Percentiles rank a stretch among this genome's conserved stretches.
Conservation (phyloP, 2,797 vertebrate genomes). For the Myripristis jacobus region DNA sequence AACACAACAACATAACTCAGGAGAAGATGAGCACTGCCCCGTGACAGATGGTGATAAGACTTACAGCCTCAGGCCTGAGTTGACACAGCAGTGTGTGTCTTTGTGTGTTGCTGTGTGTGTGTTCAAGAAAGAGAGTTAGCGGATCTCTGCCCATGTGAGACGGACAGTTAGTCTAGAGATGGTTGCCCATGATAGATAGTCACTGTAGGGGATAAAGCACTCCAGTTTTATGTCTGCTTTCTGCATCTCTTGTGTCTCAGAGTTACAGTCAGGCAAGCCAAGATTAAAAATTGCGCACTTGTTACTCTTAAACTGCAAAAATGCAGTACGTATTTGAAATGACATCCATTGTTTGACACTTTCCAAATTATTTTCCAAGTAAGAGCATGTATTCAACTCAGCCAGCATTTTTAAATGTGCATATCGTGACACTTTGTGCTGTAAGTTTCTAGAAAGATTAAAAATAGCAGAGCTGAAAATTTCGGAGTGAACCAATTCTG, state of each 20-base stretch:
- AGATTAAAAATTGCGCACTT: background rate
- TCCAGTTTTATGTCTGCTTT: constrained; percentile 37
- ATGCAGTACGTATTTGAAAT: too few species aligned
- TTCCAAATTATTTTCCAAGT: background rate
- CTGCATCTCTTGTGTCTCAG: constrained; percentile 32
- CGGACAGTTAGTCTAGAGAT: constrained; percentile 58
- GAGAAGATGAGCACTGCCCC: constrained; percentile 76
- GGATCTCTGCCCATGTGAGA: constrained; percentile 59
- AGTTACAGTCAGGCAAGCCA: background rate
- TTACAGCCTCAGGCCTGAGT: constrained; percentile 62
- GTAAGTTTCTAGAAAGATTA: background rate
- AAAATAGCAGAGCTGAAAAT: background rate
- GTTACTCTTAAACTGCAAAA: background rate
- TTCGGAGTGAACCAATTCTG: background rate
- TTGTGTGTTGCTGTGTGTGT: constrained; percentile 14
- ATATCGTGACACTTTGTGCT: background rate
- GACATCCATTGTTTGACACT: too few species aligned
- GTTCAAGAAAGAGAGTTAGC: constrained; percentile 39
- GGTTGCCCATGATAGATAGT: constrained; percentile 60
- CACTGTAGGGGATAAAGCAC: constrained; percentile 54
- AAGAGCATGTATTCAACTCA: background rate
- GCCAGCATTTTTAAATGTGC: background rate
- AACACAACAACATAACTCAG: constrained; percentile 77
- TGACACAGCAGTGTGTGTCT: constrained; percentile 43
- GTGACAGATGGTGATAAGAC: constrained; percentile 79